Percentiles rank a stretch among this genome's conserved stretches.
These are phyloP conservation scores for Grammomys surdaster DNA, from an alignment of 2,113 vertebrate genomes.

Conservation along the genomic window DNA sequence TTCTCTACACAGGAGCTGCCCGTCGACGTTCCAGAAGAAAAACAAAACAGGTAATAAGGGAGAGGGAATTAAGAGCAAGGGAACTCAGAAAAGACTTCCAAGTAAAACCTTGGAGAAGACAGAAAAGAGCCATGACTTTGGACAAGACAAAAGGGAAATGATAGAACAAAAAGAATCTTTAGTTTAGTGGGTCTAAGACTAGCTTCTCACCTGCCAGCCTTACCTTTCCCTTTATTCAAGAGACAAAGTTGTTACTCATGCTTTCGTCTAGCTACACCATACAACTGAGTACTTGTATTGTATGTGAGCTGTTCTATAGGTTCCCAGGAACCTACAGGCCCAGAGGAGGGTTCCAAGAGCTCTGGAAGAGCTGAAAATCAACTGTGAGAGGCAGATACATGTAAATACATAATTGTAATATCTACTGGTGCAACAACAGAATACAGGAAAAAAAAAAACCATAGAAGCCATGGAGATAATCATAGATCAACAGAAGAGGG, in stretches of 20 bases:
- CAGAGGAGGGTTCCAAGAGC: not conserved
- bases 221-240: not conserved
- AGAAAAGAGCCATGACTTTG: not conserved
- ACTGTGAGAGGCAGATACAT: not conserved
- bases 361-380: slow-evolving; percentile 1
- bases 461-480: not conserved
- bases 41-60: slow-evolving; percentile 72
- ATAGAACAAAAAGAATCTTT: not conserved
- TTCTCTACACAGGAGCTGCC: slow-evolving; percentile 77
- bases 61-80: not conserved
- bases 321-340: not conserved
- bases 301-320: not conserved
- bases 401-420: not conserved
- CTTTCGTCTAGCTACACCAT: slow-evolving; percentile 16
- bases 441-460: not conserved
- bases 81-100: not conserved
- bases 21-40: slow-evolving; percentile 69
- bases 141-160: not conserved
- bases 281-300: not conserved
- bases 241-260: not conserved
- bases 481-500: not conserved
- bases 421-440: not conserved
- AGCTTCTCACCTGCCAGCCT: not conserved
- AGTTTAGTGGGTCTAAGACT: not conserved
- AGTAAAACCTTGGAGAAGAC: slow-evolving; percentile 31